Percentiles rank a stretch among this genome's conserved stretches.
Evolutionary conservation across 2,113 vertebrate genomes (phyloP).

Genomic region (Arvicanthis niloticus): DNA sequence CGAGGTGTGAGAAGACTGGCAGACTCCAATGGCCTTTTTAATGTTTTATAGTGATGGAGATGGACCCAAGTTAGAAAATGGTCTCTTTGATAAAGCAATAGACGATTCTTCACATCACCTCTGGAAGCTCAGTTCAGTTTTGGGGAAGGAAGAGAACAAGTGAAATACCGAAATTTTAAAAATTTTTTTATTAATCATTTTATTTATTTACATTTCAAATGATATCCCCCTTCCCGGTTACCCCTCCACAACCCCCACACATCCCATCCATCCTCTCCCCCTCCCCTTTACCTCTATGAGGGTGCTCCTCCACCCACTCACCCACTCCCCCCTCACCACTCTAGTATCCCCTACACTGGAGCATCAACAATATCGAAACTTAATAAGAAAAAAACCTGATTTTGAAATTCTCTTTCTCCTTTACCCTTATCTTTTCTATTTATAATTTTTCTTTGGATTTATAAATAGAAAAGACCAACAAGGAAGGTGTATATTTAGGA

Average conservation of each 20-base stretch:
- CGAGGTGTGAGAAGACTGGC: conserved; percentile 27
- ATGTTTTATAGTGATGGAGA: conserved; percentile 63
- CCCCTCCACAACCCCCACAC: no score
- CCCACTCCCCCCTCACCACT: no score
- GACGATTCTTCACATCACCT: conserved; percentile 66
- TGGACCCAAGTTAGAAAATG: conserved; percentile 68
- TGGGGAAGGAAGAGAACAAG: conserved; percentile 46
- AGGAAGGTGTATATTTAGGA: conserved; percentile 82
- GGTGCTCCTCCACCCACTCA: no score
- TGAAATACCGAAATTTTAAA: not conserved
- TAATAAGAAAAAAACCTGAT: conserved; percentile 62
- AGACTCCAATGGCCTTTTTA: conserved; percentile 62
- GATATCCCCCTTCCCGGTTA: no score
- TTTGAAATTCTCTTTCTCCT: conserved; percentile 46
- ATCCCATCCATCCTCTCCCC: no score
- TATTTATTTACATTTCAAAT: no score
- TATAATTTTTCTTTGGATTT: conserved; percentile 83
- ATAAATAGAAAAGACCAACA: conserved; percentile 86
- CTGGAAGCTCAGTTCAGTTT: conserved; percentile 43
- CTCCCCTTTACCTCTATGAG: no score
- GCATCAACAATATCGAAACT: conserved; percentile 46
- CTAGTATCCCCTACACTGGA: no score
- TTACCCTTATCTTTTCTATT: conserved; percentile 68
- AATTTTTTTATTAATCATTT: no score
- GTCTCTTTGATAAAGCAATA: conserved; percentile 62